Base-by-base conservation (phyloP, 1,140 invertebrate genomes). In the Drosophila lini region DNA sequence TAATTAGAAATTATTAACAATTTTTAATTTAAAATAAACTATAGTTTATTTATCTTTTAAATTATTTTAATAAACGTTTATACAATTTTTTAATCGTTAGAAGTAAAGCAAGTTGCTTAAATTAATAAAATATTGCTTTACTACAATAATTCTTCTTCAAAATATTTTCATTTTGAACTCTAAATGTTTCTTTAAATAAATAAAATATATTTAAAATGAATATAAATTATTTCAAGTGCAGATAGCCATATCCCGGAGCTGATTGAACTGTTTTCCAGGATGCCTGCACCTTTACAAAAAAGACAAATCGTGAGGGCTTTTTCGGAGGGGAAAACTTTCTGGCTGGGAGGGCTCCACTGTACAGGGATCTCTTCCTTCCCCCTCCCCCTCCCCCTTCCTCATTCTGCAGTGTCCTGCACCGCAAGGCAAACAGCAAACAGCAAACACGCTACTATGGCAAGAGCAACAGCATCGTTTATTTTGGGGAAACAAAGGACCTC, bases 401-500 rank as follows among this genome's bases (percentile, higher is more conserved):
- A 50, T 4, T 16, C 16, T 25, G 25, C 31, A 32, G 38, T 32
- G 32, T 11, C 19, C 47, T 50, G 68, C 36, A 71, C 68, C 68
- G 67, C 68, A 71, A 71, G 57, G 59, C 69, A 74, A 48, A 74
- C 44, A 47, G 57, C 63, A 80, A 83, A 73, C 44, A 47, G 57
- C 63, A 80, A 83, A 73, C 80, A 81, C 31, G 44, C 42, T 28
- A 65, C 58, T 50, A 45, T 16, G 41, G 56, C 63, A 74, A 64
- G 45, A 82, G 65, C 65, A 69, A 67, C 61, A 79, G 80, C 74
- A 84, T 83, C 85, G 84, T 88, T 88, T 89, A 88, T 88, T 88
- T 81, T 89, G 59, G 84, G 80, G 78, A 75, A 89, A 89, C 84
- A 89, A 89, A 89, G 80, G 84, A 89, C 61, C 84, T 84, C 84